A percentile compares a stretch with the other conserved stretches of the same genome.
phyloP scores from a whole-genome alignment of 2,797 vertebrate genomes.

The Schizopygopsis pylzovi region DNA sequence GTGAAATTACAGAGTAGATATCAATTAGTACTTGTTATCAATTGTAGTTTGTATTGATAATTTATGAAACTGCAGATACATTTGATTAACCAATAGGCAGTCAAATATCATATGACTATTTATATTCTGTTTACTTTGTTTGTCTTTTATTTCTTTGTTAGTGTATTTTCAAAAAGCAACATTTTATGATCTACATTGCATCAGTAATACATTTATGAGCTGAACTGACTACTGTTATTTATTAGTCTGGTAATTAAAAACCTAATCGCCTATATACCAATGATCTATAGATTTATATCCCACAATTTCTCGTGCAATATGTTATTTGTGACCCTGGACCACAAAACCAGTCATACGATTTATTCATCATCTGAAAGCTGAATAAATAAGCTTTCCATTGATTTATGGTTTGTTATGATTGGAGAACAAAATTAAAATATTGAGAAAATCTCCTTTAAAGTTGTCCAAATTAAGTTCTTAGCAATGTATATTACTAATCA shows the following conservation, averaged over 20 bases:
- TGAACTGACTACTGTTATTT: not conserved
- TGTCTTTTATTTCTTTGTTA: not conserved
- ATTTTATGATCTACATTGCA: not conserved
- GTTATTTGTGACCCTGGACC: not conserved
- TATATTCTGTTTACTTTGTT: not conserved
- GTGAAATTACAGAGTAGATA: conserved; percentile 28
- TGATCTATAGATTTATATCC: not conserved
- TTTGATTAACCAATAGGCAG: not conserved
- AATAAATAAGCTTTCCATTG: no score
- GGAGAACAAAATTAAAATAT: no score
- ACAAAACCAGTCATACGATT: no score
- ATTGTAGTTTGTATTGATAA: not conserved
- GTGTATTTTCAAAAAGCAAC: not conserved
- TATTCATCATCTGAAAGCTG: no score
- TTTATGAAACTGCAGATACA: not conserved
- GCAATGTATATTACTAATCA: no score
- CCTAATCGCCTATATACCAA: not conserved
- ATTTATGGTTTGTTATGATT: no score
- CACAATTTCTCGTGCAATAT: not conserved
- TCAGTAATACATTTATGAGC: not conserved
- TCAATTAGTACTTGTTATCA: not conserved
- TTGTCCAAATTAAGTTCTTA: no score
- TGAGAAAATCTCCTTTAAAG: no score
- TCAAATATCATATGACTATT: not conserved
- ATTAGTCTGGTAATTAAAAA: conserved; percentile 13